phyloP scores from a whole-genome alignment of 2,888 invertebrate species.

The Danaus chrysippus region DNA sequence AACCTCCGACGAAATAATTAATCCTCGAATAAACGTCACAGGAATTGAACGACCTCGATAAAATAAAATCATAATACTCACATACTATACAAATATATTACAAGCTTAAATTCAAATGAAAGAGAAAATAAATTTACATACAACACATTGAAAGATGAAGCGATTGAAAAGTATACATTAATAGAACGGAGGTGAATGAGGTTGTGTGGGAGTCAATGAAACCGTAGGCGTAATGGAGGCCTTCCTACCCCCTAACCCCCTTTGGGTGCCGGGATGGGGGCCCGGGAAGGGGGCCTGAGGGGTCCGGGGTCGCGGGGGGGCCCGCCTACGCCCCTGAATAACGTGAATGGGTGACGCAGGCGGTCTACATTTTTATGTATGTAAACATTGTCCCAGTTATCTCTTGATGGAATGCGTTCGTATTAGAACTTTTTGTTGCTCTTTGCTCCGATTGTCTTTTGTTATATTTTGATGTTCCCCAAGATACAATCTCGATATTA shows the following conservation, averaged over 20 bases:
- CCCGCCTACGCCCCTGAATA: constrained; percentile 38
- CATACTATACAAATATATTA: no score
- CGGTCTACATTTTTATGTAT: constrained; percentile 33
- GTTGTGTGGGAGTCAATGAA: constrained; percentile 58
- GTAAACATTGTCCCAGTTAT: constrained; percentile 30
- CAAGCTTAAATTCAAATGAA: neutral
- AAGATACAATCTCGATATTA: no score
- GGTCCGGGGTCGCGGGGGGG: constrained; percentile 38
- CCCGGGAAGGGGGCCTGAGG: constrained; percentile 29
- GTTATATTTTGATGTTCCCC: neutral
- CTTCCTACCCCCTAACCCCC: constrained; percentile 18
- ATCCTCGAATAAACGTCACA: neutral
- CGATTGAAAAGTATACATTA: constrained; percentile 7
- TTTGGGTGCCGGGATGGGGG: constrained; percentile 23
- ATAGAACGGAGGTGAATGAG: constrained; percentile 46
- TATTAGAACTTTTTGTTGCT: neutral
- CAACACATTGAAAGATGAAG: constrained; percentile 6
- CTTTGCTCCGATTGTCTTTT: neutral
- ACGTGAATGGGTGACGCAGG: constrained; percentile 60
- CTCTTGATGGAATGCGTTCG: neutral
- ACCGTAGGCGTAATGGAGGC: constrained; percentile 52
- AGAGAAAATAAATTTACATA: neutral
- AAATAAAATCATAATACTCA: no score
- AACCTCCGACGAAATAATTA: constrained; percentile 13
- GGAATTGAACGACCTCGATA: neutral